A percentile compares a stretch with the other conserved stretches of the same genome.
Evolutionary conservation across 2,797 vertebrate species (phyloP).

Genomic region (Pristis pectinata): DNA sequence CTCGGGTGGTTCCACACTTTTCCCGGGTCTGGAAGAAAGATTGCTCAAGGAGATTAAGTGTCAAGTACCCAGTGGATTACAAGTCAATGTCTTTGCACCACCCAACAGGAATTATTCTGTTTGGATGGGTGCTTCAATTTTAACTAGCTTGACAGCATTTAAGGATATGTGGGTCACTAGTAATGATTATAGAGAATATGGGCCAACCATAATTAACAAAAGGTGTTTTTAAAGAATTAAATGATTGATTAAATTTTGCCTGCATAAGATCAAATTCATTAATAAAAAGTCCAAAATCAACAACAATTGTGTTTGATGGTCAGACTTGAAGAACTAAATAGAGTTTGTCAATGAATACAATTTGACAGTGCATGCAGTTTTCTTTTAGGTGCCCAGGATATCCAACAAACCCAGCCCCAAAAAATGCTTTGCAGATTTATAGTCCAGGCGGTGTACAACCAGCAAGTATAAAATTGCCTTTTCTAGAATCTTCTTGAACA

Average conservation of each 20-base stretch:
- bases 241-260: slow-evolving; percentile 11
- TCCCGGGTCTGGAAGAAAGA: slow-evolving; percentile 44
- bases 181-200: slow-evolving; percentile 45
- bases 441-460: background rate
- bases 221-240: slow-evolving; percentile 46
- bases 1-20: slow-evolving; percentile 43
- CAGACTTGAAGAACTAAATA: background rate
- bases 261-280: background rate
- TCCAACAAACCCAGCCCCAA: background rate
- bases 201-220: slow-evolving; percentile 46
- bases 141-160: slow-evolving; percentile 47
- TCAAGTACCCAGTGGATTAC: slow-evolving; percentile 27
- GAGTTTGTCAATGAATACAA: background rate
- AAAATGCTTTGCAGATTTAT: background rate
- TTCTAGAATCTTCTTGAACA: background rate
- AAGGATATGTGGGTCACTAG: slow-evolving; percentile 49
- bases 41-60: slow-evolving; percentile 47
- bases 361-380: background rate
- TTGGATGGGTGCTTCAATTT: slow-evolving; percentile 49
- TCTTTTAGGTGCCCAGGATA: background rate
- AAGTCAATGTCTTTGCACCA: slow-evolving; percentile 39
- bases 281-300: slow-evolving; percentile 10
- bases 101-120: slow-evolving; percentile 43
- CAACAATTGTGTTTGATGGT: background rate
- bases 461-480: background rate